Base-by-base conservation (phyloP, 2,888 invertebrate species). In the Mythimna loreyi region DNA sequence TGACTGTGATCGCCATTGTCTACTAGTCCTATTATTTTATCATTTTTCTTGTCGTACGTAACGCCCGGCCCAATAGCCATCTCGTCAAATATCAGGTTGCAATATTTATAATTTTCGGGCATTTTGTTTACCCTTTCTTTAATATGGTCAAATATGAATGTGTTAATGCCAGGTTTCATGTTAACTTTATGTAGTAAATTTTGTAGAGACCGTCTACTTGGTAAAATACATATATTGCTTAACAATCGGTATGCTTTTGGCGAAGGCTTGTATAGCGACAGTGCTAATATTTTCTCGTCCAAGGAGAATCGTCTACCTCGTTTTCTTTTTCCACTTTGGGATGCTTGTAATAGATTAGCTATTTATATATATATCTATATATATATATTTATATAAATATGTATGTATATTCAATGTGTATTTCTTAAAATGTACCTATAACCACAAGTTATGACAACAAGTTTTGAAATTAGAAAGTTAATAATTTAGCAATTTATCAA, bases 161-260 rank as follows among this genome's bases (percentile, higher is more conserved):
- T 5, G 6, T 33, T 33, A 8, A 33, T 43, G 0, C 72, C 72
- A 52, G 45, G 45, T 50, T 62, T 62, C 13, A 69, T 1, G 55
- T 61, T n/a, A 9, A 69, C 5, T 13, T 59, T 45, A 19, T 69
- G 61, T n/a, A 73, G 57, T 49, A 73, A 28, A 59, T 66, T 33
- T 60, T 69, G 64, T n/a, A 73, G 16, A 19, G 68, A 66, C 55
- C 65, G 58, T 62, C 65, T 36, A 16, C 53, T 60, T 8, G 65
- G 70, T 16, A 70, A 65, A 59, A 65, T 11, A 13, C 62, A 53
- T 3, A 62, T 43, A 2, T 53, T 21, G 16, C 52, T 62, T 6
- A 62, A 9, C 9, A 62, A 16, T 40, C 60, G 60, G 25, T 61
- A 58, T 16, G 45, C 43, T 43, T 58, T 58, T 3, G 28, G 53